Percentiles rank a stretch among this genome's conserved stretches.
These are phyloP conservation scores for Puffinus mauretanicus DNA, from an alignment of 2,113 vertebrate species.

Conservation along the genomic window DNA sequence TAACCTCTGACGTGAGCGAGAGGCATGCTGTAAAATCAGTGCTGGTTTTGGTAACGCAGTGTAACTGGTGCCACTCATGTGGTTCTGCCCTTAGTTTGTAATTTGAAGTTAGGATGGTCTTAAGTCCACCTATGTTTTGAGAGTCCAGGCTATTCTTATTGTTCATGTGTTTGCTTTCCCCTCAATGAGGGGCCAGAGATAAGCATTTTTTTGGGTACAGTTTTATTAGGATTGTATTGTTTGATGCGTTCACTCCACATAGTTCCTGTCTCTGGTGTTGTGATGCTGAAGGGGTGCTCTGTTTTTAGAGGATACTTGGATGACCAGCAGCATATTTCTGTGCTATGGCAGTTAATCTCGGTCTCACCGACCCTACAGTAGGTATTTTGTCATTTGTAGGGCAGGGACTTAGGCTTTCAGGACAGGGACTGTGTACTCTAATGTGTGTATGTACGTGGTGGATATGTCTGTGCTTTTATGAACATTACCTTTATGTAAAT, in stretches of 20 bases:
- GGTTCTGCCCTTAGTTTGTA: background rate
- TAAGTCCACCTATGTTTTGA: background rate
- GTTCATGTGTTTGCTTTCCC: background rate
- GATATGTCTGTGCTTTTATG: background rate
- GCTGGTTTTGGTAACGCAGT: background rate
- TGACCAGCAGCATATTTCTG: background rate
- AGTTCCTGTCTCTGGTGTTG: background rate
- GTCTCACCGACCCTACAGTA: background rate
- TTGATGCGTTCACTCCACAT: background rate
- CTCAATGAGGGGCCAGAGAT: background rate
- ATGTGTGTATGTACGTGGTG: accelerated
- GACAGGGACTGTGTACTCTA: background rate
- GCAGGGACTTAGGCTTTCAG: background rate
- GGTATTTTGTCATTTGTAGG: background rate
- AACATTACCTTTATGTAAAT: background rate
- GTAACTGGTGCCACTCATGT: background rate
- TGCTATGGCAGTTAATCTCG: background rate
- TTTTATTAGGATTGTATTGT: background rate
- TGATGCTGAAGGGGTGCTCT: background rate
- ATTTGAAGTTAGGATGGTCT: background rate
- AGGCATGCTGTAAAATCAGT: background rate
- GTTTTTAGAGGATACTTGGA: background rate
- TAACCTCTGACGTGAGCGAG: background rate
- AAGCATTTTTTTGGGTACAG: background rate
- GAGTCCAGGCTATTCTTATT: background rate